Conservation (phyloP, 2,888 invertebrate genomes). For the Macrosoma leucophasiata region DNA sequence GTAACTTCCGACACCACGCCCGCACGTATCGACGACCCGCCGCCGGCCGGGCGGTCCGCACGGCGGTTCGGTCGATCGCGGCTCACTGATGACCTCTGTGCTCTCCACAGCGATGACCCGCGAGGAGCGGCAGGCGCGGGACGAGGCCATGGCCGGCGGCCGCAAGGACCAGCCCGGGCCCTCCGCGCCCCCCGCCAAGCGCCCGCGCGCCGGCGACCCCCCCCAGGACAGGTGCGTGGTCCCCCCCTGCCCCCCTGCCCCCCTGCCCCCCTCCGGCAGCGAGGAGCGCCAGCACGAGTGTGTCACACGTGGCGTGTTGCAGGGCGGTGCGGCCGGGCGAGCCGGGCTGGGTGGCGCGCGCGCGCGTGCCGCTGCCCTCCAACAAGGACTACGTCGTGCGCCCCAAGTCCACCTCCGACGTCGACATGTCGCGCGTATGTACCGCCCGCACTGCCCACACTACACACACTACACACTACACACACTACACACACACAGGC, state of each 20-base stretch:
- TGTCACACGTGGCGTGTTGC: slow-evolving; percentile 46
- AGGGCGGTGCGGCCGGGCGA: slow-evolving; percentile 91
- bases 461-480: not conserved
- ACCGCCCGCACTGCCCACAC: not conserved
- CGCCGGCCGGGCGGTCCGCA: not conserved
- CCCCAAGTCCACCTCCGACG: slow-evolving; percentile 92
- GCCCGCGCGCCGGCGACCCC: slow-evolving; percentile 78
- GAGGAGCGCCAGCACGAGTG: slow-evolving; percentile 51
- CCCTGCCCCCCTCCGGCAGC: no score
- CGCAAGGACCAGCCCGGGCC: slow-evolving; percentile 57
- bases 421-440: slow-evolving; percentile 85
- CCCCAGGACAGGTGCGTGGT: slow-evolving; percentile 73
- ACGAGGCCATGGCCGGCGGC: slow-evolving; percentile 85
- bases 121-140: slow-evolving; percentile 95
- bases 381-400: slow-evolving; percentile 97
- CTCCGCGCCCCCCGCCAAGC: slow-evolving; percentile 28
- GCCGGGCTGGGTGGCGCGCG: slow-evolving; percentile 95
- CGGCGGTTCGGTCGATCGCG: no score
- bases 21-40: not conserved
- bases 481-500: no score
- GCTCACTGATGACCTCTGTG: no score
- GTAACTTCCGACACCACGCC: slow-evolving; percentile 25
- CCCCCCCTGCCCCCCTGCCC: slow-evolving; percentile 56
- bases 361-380: slow-evolving; percentile 95
- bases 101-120: slow-evolving; percentile 87